These are phyloP conservation scores for Cyrtorhinus lividipennis DNA, from an alignment of 1,140 invertebrate genomes.

Conservation along the genomic window DNA sequence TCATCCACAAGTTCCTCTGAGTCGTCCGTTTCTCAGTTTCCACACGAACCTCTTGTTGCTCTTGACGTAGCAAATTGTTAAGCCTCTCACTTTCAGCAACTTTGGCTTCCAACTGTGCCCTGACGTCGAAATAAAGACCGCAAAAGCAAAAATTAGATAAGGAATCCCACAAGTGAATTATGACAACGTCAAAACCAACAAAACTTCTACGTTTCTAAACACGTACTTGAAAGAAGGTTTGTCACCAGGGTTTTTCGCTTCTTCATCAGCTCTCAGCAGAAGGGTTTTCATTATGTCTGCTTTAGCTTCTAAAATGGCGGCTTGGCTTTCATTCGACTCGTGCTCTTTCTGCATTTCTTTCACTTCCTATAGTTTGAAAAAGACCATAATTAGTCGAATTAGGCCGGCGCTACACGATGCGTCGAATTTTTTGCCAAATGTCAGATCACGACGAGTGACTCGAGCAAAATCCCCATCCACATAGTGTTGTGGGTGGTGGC, in stretches of 20 bases:
- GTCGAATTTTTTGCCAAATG: too few species aligned
- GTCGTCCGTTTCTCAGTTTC: constrained; percentile 37
- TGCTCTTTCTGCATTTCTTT: constrained; percentile 23
- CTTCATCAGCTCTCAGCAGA: constrained; percentile 16
- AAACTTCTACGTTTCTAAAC: too few species aligned
- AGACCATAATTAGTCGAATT: too few species aligned
- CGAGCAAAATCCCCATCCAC: too few species aligned
- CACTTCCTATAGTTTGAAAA: constrained; percentile 15
- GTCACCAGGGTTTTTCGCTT: constrained; percentile 8
- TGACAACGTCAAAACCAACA: not conserved
- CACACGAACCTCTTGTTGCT: constrained; percentile 43
- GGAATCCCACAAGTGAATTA: not conserved
- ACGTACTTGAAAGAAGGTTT: constrained; percentile 1
- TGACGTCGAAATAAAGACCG: constrained; percentile 25
- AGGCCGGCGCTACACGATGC: too few species aligned
- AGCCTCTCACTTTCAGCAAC: constrained; percentile 42
- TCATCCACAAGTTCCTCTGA: constrained; percentile 51
- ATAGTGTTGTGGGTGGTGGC: too few species aligned
- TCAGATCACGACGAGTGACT: too few species aligned
- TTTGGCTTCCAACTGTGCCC: constrained; percentile 35
- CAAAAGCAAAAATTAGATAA: not conserved
- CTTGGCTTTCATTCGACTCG: constrained; percentile 24
- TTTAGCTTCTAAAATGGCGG: constrained; percentile 24
- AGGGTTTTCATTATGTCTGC: constrained; percentile 24
- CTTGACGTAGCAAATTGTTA: constrained; percentile 39